phyloP scores from a whole-genome alignment of 2,797 vertebrate genomes.

The Zenarchopterus dispar region DNA sequence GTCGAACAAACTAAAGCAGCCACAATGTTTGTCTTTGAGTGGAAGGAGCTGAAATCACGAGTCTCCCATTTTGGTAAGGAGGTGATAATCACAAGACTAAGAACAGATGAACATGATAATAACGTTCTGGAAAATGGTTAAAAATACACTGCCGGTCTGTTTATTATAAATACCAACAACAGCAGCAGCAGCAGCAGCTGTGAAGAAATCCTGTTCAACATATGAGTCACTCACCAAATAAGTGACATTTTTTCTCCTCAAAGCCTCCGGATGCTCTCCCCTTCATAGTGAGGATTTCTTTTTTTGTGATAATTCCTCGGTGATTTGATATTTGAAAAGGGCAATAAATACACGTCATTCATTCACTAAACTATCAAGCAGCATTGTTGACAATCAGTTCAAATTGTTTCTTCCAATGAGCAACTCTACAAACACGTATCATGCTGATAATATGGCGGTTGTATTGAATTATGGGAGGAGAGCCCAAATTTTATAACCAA shows the following conservation, averaged over 20 bases:
- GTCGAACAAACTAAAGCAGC: constrained; percentile 37
- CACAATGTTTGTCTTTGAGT: constrained; percentile 57
- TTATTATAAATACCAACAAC: constrained; percentile 68
- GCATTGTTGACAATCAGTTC: constrained; percentile 9
- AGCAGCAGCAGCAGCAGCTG: constrained; percentile 64
- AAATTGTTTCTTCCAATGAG: background rate
- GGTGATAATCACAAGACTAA: constrained; percentile 75
- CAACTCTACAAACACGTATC: constrained; percentile 2
- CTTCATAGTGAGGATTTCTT: constrained; percentile 19
- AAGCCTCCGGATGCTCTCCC: constrained; percentile 22
- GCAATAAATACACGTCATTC: constrained; percentile 25
- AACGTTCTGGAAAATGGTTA: constrained; percentile 65
- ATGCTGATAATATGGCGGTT: background rate
- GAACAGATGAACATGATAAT: constrained; percentile 69
- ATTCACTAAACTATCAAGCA: background rate
- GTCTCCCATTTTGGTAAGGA: constrained; percentile 65
- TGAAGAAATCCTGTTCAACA: constrained; percentile 61
- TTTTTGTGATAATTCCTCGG: constrained; percentile 33
- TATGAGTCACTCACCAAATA: background rate
- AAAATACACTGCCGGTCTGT: constrained; percentile 70
- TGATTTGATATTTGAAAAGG: constrained; percentile 18
- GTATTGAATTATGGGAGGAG: too few relatives aligned
- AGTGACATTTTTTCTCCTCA: constrained; percentile 11
- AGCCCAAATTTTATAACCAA: too few relatives aligned
- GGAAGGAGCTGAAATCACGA: constrained; percentile 58